Evolutionary conservation across 2,797 vertebrate species (phyloP).

Genomic region (Phoebastria nigripes): DNA sequence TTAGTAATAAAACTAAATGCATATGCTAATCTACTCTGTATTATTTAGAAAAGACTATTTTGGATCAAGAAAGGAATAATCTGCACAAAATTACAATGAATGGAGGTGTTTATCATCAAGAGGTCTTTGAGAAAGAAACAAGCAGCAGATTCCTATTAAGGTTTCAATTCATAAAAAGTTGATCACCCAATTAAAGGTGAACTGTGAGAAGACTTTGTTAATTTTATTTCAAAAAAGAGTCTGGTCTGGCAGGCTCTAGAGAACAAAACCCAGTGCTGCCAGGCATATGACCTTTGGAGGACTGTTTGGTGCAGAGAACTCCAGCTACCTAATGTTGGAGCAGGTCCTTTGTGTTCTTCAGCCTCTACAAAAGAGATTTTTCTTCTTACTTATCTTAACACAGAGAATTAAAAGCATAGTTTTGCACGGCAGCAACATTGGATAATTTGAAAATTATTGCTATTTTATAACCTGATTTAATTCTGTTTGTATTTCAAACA

Average conservation of each 20-base stretch:
- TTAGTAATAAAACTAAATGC: conserved; percentile 76
- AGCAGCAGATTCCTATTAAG: conserved; percentile 63
- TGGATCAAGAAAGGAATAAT: conserved; percentile 73
- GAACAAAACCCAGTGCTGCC: conserved; percentile 2
- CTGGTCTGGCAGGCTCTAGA: conserved; percentile 1
- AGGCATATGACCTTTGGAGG: not conserved
- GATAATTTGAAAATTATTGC: not conserved
- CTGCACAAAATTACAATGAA: conserved; percentile 76
- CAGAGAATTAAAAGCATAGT: not conserved
- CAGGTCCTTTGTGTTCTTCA: not conserved
- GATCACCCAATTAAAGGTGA: conserved; percentile 66
- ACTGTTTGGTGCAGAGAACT: not conserved
- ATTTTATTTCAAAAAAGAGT: conserved; percentile 24
- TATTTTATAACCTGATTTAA: not conserved
- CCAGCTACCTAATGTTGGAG: not conserved
- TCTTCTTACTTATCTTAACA: not conserved
- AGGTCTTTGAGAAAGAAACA: conserved; percentile 74
- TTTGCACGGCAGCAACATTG: not conserved
- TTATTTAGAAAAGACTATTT: conserved; percentile 76
- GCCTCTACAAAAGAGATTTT: not conserved
- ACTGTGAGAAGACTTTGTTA: conserved; percentile 21
- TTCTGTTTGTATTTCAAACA: not conserved
- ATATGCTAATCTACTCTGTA: conserved; percentile 74
- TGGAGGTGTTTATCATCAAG: conserved; percentile 76
- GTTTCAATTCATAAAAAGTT: conserved; percentile 44